Base-by-base conservation (phyloP, 1,140 invertebrate species). In the Leptinotarsa defecta region DNA sequence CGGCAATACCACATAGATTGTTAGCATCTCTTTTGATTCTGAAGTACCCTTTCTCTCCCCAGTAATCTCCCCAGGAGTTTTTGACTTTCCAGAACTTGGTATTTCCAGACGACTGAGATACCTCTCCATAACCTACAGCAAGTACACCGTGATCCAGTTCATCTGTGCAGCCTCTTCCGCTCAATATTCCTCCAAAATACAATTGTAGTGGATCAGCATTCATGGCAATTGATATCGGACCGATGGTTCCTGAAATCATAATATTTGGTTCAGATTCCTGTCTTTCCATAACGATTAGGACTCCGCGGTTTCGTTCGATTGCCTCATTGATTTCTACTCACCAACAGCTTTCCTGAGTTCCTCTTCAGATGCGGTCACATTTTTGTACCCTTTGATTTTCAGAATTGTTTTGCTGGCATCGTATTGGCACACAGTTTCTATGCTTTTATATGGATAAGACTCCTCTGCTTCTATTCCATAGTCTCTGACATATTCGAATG, bases 401-500 rank as follows among this genome's bases (percentile, higher is more conserved):
- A 27, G 0, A 27, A 27, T 5, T 27, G 27, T 27, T 27, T 27
- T 27, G 27, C 6, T 27, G 0, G 27, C 27, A 27, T 27, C 27
- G 27, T 27, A 27, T 1, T 27, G 27, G 27, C 27, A 27, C 27
- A 5, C 6, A 73, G 92, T 91, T 80, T 92, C 89, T 74, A 91
- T 84, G 17, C 87, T 95, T 86, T 95, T 92, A 84, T 98, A 98
- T 0, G 95, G 94, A 85, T 98, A 98, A 24, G 89, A 90, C 20
- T 89, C 87, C 86, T 99, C 97, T 6, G 96, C 98, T 86, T 99
- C 96, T 76, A 99, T 88, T n/a, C 88, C 94, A 13, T 90, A 87
- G 83, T 98, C 98, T 93, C 91, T 94, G 80, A 99, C 92, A 86
- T 99, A 99, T 79, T 92, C 87, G 88, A 97, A 97, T 63, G 94